Evolutionary conservation across 2,113 vertebrate species (phyloP).

Genomic region (Pipra filicauda): DNA sequence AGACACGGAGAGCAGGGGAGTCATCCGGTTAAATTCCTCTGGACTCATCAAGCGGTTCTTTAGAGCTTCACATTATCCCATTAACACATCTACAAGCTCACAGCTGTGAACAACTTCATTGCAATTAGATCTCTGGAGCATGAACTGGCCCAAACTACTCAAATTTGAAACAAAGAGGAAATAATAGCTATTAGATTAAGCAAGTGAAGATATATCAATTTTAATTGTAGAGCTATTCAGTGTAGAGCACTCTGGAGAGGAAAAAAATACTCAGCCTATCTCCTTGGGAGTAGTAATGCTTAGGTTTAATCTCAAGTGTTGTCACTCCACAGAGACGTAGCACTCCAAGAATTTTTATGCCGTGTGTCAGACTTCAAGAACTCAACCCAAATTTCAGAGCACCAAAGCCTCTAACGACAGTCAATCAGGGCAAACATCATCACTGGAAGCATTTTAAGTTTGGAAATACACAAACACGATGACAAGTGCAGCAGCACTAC

Average conservation of each 20-base stretch:
- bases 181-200: not conserved
- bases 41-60: not conserved
- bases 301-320: not conserved
- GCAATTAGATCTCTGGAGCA: conserved; percentile 2
- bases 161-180: conserved; percentile 1
- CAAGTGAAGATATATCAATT: not conserved
- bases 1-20: not conserved
- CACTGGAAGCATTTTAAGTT: not conserved
- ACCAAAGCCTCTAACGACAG: not conserved
- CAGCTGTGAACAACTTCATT: not conserved
- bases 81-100: not conserved
- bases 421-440: not conserved
- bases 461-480: not conserved
- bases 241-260: not conserved
- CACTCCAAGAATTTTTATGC: not conserved
- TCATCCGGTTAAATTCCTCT: not conserved
- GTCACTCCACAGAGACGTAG: not conserved
- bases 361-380: not conserved
- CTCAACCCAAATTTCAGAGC: not conserved
- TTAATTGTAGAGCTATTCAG: conserved; percentile 6
- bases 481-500: not conserved
- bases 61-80: not conserved
- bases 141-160: not conserved
- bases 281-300: not conserved
- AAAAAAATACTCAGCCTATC: not conserved